Conservation (phyloP, 2,113 vertebrate genomes). For the Hyperopisus bebe region DNA sequence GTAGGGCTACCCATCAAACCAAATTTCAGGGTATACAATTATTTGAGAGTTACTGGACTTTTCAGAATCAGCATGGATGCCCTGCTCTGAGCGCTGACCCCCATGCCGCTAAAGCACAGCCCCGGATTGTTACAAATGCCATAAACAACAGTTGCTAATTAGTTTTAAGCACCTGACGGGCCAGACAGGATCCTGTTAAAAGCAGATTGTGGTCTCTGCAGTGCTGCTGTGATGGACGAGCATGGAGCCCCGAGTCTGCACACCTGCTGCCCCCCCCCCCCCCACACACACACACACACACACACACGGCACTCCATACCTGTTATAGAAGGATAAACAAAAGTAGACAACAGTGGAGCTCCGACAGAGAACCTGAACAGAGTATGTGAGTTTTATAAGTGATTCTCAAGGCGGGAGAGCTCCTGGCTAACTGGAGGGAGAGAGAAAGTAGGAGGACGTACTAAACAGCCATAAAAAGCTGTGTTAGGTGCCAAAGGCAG, state of each 20-base stretch:
- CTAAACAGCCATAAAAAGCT: not conserved
- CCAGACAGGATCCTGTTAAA: not conserved
- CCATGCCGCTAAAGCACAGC: not conserved
- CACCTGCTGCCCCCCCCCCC: slow-evolving; percentile 15
- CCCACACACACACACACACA: too few relatives aligned
- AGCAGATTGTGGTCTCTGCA: slow-evolving; percentile 15
- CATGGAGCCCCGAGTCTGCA: slow-evolving; percentile 32
- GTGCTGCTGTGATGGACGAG: slow-evolving; percentile 43
- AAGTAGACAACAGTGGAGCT: not conserved
- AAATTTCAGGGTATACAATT: not conserved
- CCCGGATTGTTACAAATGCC: too few relatives aligned
- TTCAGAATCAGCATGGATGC: not conserved
- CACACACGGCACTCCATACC: slow-evolving; percentile 27
- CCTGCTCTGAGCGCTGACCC: not conserved
- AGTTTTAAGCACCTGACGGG: not conserved
- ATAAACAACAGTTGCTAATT: not conserved
- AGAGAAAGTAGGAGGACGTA: slow-evolving; percentile 16
- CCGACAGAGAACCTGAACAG: not conserved
- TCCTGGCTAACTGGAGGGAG: not conserved
- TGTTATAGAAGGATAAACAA: not conserved
- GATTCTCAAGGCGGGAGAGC: not conserved
- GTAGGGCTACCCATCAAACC: not conserved
- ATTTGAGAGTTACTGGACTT: not conserved
- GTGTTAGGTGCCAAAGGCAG: slow-evolving; percentile 5
- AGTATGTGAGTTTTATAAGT: not conserved